Evolutionary conservation across 2,113 vertebrate genomes (phyloP).

Genomic region (Dendrocopos noguchii): DNA sequence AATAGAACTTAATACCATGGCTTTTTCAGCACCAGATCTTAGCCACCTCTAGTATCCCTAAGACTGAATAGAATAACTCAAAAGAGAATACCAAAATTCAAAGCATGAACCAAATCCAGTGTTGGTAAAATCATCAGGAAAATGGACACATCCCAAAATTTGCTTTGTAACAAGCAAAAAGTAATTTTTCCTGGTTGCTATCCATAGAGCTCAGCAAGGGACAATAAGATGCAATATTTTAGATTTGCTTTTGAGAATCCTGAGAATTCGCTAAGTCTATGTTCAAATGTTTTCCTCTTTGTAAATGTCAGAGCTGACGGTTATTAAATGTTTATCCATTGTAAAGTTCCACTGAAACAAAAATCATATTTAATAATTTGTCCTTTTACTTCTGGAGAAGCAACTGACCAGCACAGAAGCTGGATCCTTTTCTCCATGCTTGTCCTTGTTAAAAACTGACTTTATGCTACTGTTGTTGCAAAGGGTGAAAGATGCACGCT

Average conservation of each 20-base stretch:
- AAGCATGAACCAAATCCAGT: neutral
- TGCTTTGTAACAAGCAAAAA: neutral
- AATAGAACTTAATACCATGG: neutral
- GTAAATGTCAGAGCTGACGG: constrained; percentile 36
- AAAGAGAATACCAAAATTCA: neutral
- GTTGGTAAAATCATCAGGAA: neutral
- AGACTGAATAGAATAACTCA: neutral
- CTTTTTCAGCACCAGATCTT: neutral
- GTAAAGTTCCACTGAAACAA: constrained; percentile 15
- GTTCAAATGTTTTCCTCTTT: constrained; percentile 13
- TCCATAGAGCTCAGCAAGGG: neutral
- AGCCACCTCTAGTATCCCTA: neutral
- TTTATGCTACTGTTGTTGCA: neutral
- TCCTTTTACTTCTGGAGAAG: neutral
- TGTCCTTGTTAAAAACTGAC: neutral
- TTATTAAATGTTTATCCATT: constrained; percentile 30
- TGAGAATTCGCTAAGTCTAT: constrained; percentile 1
- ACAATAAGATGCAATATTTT: constrained; percentile 16
- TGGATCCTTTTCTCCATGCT: neutral
- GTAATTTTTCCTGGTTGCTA: neutral
- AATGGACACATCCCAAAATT: neutral
- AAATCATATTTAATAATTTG: neutral
- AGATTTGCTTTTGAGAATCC: constrained; percentile 22
- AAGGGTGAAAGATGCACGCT: neutral
- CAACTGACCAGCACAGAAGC: neutral